Conservation (phyloP, 1,140 invertebrate species). For the Bombus sylvicola region DNA sequence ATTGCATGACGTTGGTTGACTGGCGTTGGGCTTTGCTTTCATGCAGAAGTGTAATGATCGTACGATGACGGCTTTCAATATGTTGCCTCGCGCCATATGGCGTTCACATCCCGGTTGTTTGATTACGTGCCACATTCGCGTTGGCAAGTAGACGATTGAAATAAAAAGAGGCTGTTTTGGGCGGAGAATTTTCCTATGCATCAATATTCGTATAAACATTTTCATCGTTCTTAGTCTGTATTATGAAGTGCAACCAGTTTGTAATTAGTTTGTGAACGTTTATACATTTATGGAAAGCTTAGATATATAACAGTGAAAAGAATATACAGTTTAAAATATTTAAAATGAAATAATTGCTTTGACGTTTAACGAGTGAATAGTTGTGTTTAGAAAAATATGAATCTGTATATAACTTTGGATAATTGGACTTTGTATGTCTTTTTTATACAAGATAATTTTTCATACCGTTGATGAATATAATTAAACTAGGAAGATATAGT, state of each 20-base stretch:
- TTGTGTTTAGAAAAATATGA: too few species aligned
- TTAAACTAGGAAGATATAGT: neutral
- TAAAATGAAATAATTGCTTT: too few species aligned
- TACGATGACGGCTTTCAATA: conserved; percentile 66
- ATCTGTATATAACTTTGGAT: too few species aligned
- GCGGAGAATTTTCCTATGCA: neutral
- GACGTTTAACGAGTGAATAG: too few species aligned
- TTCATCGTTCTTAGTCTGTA: too few species aligned
- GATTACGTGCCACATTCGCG: conserved; percentile 70
- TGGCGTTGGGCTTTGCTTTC: conserved; percentile 45
- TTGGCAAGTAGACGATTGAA: conserved; percentile 35
- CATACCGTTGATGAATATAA: neutral
- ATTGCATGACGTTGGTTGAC: neutral
- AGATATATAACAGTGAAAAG: too few species aligned
- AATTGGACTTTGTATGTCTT: too few species aligned
- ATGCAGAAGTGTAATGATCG: conserved; percentile 69
- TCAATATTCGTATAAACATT: neutral
- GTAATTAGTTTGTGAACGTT: too few species aligned
- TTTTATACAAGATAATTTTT: neutral
- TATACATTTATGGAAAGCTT: too few species aligned
- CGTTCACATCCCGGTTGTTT: conserved; percentile 49
- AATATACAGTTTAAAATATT: too few species aligned
- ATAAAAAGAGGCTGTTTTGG: neutral
- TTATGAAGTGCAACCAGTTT: neutral
- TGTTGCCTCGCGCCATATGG: conserved; percentile 43